Conservation (phyloP, 2,888 invertebrate species). For the Volucella zonaria region DNA sequence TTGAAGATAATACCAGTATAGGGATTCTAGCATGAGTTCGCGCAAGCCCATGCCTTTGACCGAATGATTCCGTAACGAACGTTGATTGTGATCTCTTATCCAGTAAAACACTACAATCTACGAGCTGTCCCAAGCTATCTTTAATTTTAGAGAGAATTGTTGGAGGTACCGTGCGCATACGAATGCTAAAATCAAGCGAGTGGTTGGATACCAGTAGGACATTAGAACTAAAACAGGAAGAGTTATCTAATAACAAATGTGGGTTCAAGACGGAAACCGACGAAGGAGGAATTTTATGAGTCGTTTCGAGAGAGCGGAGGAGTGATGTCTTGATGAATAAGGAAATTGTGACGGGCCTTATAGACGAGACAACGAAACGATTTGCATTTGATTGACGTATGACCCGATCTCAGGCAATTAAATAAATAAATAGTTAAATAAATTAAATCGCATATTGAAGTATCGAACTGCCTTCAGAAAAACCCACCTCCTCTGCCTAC, state of each 20-base stretch:
- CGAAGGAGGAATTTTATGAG: background rate
- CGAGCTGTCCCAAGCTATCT: background rate
- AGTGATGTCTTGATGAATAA: background rate
- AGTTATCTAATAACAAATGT: too few relatives aligned
- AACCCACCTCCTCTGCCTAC: slow-evolving; percentile 37
- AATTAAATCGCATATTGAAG: slow-evolving; percentile 25
- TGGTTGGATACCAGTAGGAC: background rate
- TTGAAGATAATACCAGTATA: too few relatives aligned
- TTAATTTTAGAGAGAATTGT: background rate
- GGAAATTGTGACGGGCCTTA: background rate
- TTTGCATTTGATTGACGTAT: background rate
- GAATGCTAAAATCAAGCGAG: background rate
- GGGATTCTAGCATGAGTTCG: background rate
- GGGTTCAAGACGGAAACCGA: too few relatives aligned
- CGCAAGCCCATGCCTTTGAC: background rate
- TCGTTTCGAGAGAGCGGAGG: background rate
- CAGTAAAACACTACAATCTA: too few relatives aligned
- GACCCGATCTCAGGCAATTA: background rate
- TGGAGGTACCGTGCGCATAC: background rate
- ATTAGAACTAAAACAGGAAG: background rate
- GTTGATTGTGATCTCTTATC: too few relatives aligned
- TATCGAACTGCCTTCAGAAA: slow-evolving; percentile 1
- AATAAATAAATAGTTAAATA: too few relatives aligned
- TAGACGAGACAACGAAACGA: background rate
- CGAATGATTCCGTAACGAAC: too few relatives aligned